Percentiles rank a stretch among this genome's conserved stretches.
Conservation (phyloP, 2,888 invertebrate species). For the Xanthostigma xanthostigma region DNA sequence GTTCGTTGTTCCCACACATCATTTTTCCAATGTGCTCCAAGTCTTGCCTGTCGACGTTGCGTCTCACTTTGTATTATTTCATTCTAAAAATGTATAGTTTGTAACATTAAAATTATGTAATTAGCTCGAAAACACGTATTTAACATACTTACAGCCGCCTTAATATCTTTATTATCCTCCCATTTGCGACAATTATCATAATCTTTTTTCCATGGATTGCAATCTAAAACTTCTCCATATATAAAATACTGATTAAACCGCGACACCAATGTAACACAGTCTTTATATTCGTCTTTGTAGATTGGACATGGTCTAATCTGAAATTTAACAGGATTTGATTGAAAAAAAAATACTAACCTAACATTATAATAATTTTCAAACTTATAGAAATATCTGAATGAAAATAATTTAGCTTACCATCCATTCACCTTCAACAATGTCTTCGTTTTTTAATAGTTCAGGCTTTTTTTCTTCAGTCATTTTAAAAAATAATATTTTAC, state of each 20-base stretch:
- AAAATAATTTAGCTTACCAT: constrained; percentile 16
- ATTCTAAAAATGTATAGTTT: constrained; percentile 29
- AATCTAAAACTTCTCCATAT: constrained; percentile 55
- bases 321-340: constrained; percentile 15
- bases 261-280: constrained; percentile 58
- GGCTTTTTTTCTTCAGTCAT: not conserved
- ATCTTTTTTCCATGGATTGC: constrained; percentile 66
- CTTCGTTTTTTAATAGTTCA: not conserved
- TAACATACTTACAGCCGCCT: constrained; percentile 46
- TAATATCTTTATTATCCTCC: constrained; percentile 40
- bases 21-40: constrained; percentile 55
- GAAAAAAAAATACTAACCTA: not conserved
- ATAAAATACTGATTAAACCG: constrained; percentile 81
- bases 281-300: constrained; percentile 70
- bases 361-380: not conserved
- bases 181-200: constrained; percentile 59
- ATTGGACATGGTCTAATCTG: constrained; percentile 64
- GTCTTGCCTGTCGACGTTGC: constrained; percentile 41
- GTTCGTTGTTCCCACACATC: constrained; percentile 64
- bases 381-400: not conserved
- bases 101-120: constrained; percentile 2
- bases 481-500: not conserved
- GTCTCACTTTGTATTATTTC: constrained; percentile 58
- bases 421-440: constrained; percentile 18
- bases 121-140: not conserved